These are phyloP conservation scores for Drosophila guanche DNA, from an alignment of 1,140 invertebrate genomes.

Conservation along the genomic window DNA sequence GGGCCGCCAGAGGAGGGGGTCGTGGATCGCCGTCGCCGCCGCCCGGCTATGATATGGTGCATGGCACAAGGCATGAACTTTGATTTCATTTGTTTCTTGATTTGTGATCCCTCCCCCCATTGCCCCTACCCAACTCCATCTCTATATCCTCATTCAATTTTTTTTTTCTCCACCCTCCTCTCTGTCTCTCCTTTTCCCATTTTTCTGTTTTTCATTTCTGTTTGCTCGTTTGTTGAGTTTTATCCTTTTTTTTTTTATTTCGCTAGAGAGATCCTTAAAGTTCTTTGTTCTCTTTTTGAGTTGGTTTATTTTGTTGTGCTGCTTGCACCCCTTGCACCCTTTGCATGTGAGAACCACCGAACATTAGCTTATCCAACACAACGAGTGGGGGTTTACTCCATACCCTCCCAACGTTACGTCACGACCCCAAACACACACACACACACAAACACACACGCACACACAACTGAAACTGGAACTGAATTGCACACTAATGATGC, in stretches of 20 bases:
- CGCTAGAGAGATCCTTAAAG: no score
- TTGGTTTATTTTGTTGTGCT: slow-evolving; percentile 3
- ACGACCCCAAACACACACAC: slow-evolving; percentile 4
- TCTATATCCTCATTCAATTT: not conserved
- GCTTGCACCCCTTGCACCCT: no score
- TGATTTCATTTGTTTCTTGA: slow-evolving; percentile 66
- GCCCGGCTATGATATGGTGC: slow-evolving; percentile 84
- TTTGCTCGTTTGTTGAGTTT: not conserved
- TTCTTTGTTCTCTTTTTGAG: not conserved
- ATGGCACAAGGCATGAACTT: slow-evolving; percentile 84
- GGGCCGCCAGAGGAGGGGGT: slow-evolving; percentile 9
- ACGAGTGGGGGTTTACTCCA: no score
- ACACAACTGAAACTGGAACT: slow-evolving; percentile 3
- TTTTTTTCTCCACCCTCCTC: not conserved
- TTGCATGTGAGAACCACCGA: slow-evolving; percentile 5
- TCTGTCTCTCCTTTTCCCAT: not conserved
- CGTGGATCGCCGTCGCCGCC: slow-evolving; percentile 79
- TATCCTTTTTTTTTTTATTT: no score
- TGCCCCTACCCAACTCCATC: slow-evolving; percentile 14
- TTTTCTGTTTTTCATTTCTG: not conserved
- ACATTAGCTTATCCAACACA: no score
- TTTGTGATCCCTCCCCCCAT: slow-evolving; percentile 27
- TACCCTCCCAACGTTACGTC: no score
- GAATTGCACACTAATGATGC: no score
- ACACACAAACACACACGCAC: slow-evolving; percentile 1